phyloP scores from a whole-genome alignment of 2,113 vertebrate genomes.

The Genyomyrus donnyi region DNA sequence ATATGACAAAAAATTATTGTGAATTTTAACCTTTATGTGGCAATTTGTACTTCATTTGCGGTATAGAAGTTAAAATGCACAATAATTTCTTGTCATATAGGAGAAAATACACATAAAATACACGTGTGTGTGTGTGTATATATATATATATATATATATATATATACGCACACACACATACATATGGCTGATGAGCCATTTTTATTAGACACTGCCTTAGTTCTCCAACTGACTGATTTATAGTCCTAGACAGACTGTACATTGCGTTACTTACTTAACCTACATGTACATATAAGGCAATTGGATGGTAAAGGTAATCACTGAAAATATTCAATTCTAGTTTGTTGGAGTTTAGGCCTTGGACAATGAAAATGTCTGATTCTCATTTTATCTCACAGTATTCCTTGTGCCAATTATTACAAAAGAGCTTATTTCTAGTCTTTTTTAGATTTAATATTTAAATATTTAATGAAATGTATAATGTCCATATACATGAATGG shows the following conservation, averaged over 20 bases:
- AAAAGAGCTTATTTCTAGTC: neutral
- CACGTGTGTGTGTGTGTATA: too few species aligned
- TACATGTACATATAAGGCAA: neutral
- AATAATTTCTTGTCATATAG: too few species aligned
- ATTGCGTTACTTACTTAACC: neutral
- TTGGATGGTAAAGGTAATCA: neutral
- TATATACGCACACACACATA: neutral
- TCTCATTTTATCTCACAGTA: neutral
- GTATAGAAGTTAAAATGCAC: too few species aligned
- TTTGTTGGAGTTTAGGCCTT: neutral
- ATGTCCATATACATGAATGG: neutral
- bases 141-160: neutral
- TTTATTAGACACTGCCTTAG: constrained; percentile 1
- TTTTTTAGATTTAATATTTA: constrained; percentile 3
- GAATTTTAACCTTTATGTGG: too few species aligned
- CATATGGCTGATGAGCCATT: neutral
- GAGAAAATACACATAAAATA: neutral
- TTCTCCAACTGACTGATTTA: neutral
- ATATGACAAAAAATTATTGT: too few species aligned
- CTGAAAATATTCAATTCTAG: neutral
- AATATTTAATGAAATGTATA: neutral
- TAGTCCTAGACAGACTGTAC: neutral
- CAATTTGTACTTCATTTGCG: too few species aligned
- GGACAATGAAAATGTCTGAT: neutral
- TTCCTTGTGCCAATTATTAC: constrained; percentile 8